These are phyloP conservation scores for Gymnobelideus leadbeateri DNA, from an alignment of 2,113 vertebrate genomes.

Conservation along the genomic window DNA sequence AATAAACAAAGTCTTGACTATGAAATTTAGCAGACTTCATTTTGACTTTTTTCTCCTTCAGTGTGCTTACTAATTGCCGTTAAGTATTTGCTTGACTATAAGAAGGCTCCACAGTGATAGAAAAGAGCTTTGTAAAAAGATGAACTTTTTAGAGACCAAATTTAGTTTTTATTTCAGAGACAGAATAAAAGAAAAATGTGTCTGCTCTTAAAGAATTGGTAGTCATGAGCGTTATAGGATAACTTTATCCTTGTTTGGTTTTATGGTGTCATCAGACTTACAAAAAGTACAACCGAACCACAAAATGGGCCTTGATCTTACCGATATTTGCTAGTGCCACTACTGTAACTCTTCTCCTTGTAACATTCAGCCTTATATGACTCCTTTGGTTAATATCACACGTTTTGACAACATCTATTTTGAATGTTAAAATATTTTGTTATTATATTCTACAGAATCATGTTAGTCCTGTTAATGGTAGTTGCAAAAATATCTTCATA, in stretches of 20 bases:
- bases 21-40: neutral
- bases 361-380: neutral
- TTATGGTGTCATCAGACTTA: neutral
- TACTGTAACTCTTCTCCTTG: neutral
- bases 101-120: neutral
- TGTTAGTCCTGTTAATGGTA: neutral
- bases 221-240: neutral
- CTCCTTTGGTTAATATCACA: neutral
- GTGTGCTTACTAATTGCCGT: neutral
- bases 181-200: neutral
- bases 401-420: neutral
- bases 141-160: neutral
- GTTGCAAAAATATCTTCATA: neutral
- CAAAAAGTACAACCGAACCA: neutral
- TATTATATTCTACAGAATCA: neutral
- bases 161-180: neutral
- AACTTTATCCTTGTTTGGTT: neutral
- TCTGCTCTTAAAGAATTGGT: neutral
- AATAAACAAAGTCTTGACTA: neutral
- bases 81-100: neutral
- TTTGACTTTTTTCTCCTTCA: neutral
- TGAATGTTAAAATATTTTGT: neutral
- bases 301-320: no score
- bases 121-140: neutral
- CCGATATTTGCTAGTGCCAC: neutral